Conservation (phyloP, 2,113 vertebrate genomes). For the Rhynchomys soricoides region DNA sequence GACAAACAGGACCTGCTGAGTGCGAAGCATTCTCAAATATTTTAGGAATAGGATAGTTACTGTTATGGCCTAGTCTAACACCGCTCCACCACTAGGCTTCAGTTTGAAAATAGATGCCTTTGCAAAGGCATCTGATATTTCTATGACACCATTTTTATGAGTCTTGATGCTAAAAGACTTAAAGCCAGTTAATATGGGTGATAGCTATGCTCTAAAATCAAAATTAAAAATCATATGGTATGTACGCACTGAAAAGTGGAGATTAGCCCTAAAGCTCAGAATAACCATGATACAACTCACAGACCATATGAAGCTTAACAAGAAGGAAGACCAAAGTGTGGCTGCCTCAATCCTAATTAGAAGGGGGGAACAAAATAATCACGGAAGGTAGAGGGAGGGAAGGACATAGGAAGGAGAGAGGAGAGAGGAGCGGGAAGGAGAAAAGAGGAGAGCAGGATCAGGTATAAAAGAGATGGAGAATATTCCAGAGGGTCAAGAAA, state of each 20-base stretch:
- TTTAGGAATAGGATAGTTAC: slow-evolving; percentile 15
- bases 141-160: slow-evolving; percentile 14
- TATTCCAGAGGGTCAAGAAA: no score
- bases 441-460: no score
- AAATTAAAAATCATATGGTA: not conserved
- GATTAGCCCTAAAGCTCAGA: no score
- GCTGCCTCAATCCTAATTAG: no score
- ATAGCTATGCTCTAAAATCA: not conserved
- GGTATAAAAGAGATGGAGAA: no score
- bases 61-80: not conserved
- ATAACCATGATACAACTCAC: no score
- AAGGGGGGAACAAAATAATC: no score
- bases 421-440: no score
- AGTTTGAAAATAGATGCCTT: slow-evolving; percentile 43
- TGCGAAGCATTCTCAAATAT: slow-evolving; percentile 36
- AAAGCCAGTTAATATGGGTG: not conserved
- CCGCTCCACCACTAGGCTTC: not conserved
- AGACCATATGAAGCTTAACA: no score
- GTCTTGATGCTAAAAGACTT: not conserved
- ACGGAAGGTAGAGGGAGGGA: no score
- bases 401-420: no score
- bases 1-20: not conserved
- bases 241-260: not conserved
- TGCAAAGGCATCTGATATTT: slow-evolving; percentile 13
- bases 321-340: no score